Evolutionary conservation across 2,797 vertebrate species (phyloP).

Genomic region (Acanthopagrus latus): DNA sequence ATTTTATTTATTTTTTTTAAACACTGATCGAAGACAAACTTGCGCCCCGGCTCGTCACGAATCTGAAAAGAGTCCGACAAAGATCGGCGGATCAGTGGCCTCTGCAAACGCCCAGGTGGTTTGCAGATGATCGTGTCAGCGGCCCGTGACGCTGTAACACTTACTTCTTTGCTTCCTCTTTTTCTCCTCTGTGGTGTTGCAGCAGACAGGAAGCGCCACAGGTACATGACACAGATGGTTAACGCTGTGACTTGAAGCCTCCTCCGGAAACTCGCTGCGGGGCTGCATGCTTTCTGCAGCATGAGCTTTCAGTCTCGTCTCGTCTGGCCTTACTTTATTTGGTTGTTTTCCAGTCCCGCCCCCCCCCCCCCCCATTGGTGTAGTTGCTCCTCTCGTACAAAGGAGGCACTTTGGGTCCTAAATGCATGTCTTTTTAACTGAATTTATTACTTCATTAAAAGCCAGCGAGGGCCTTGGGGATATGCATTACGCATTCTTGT

Average conservation of each 20-base stretch:
- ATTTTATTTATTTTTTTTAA: too few species aligned
- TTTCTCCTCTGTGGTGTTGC: constrained; percentile 33
- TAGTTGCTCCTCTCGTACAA: neutral
- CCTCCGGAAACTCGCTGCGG: constrained; percentile 52
- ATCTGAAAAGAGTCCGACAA: neutral
- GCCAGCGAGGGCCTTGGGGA: neutral
- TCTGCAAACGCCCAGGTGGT: neutral
- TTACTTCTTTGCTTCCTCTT: constrained; percentile 40
- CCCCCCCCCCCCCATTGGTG: neutral
- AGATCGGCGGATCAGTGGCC: neutral
- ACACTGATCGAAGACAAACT: too few species aligned
- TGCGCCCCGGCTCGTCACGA: too few species aligned
- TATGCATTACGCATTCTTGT: constrained; percentile 33
- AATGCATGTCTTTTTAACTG: neutral
- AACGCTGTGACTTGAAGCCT: constrained; percentile 33
- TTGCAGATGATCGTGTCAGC: neutral
- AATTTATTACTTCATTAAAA: constrained; percentile 38
- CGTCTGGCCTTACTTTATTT: neutral
- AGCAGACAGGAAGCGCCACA: constrained; percentile 74
- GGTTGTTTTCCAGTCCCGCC: neutral
- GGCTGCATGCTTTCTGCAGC: constrained; percentile 45
- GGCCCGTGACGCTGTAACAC: neutral
- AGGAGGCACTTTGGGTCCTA: neutral
- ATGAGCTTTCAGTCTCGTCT: constrained; percentile 28
- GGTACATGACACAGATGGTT: constrained; percentile 58